Percentiles rank a stretch among this genome's conserved stretches.
These are phyloP conservation scores for Parnassius apollo DNA, from an alignment of 2,888 invertebrate genomes.

Conservation along the genomic window DNA sequence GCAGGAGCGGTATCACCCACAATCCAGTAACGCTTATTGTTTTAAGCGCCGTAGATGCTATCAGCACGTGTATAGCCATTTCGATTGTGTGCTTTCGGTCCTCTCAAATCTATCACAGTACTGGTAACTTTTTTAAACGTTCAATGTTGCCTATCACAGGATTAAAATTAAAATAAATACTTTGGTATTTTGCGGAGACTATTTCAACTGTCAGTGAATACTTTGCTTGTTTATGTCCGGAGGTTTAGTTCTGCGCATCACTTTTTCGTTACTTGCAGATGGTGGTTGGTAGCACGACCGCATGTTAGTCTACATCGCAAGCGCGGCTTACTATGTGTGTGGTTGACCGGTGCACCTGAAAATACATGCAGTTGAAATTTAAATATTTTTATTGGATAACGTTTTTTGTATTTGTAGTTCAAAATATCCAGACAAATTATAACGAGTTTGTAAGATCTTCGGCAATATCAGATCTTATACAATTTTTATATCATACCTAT, in stretches of 20 bases:
- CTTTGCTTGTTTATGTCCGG: slow-evolving; percentile 57
- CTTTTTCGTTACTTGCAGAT: slow-evolving; percentile 44
- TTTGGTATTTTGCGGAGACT: slow-evolving; percentile 41
- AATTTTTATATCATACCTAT: too few species aligned
- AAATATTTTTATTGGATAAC: background rate
- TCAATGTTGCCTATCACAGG: too few species aligned
- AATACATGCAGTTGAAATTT: background rate
- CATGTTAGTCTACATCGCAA: slow-evolving; percentile 67
- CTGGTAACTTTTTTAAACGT: background rate
- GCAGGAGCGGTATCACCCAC: slow-evolving; percentile 91
- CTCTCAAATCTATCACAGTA: slow-evolving; percentile 6
- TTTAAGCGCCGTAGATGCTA: slow-evolving; percentile 89
- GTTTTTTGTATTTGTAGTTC: background rate
- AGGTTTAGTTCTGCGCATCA: slow-evolving; percentile 67
- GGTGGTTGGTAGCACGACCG: slow-evolving; percentile 48
- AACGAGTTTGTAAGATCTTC: too few species aligned
- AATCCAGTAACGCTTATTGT: slow-evolving; percentile 89
- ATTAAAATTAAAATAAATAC: slow-evolving; percentile 20
- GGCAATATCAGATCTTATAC: too few species aligned
- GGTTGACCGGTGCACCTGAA: slow-evolving; percentile 31
- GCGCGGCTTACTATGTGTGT: slow-evolving; percentile 25
- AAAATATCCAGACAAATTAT: too few species aligned
- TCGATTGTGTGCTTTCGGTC: slow-evolving; percentile 11
- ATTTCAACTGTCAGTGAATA: slow-evolving; percentile 29
- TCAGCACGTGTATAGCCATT: slow-evolving; percentile 88